A percentile compares a stretch with the other conserved stretches of the same genome.
phyloP scores from a whole-genome alignment of 2,113 vertebrate genomes.

The Mus musculus region GRCm39 chr9:39878001-39878500 shows the following conservation, averaged over 20 bases:
- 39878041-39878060: background rate
- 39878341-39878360: too few species aligned
- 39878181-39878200: background rate
- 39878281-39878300: background rate
- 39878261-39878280: background rate
- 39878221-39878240: background rate
- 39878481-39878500: too few species aligned
- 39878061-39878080: background rate
- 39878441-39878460: background rate
- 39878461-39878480: background rate
- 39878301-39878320: background rate
- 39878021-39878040: background rate
- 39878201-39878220: background rate
- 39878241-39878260: background rate
- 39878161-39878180: background rate
- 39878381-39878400: background rate
- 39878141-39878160: background rate
- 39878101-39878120: background rate
- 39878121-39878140: background rate
- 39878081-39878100: background rate
- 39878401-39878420: background rate
- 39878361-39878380: too few species aligned
- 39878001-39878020: background rate
- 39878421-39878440: background rate
- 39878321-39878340: background rate